A percentile compares a stretch with the other conserved stretches of the same genome.
phyloP scores from a whole-genome alignment of 2,113 vertebrate genomes.

The Oriolus oriolus region DNA sequence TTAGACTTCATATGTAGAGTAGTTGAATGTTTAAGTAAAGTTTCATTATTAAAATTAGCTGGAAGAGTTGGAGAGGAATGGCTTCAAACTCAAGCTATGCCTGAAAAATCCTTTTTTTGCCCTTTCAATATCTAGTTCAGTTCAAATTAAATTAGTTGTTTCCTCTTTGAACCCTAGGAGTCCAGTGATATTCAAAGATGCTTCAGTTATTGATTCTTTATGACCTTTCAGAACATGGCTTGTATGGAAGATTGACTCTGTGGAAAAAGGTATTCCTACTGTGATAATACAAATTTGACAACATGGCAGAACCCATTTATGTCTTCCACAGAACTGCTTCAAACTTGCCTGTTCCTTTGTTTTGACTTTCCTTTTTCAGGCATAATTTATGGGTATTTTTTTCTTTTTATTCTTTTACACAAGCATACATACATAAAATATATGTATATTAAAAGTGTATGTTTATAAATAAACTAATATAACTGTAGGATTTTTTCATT shows the following conservation, averaged over 20 bases:
- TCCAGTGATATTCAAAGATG: neutral
- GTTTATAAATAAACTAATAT: neutral
- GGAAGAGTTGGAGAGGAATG: neutral
- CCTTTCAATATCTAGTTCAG: neutral
- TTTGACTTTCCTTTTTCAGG: neutral
- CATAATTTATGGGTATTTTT: neutral
- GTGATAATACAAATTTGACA: neutral
- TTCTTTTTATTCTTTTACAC: neutral
- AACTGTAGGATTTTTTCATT: neutral
- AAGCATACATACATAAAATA: neutral
- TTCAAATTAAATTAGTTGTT: neutral
- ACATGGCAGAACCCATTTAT: neutral
- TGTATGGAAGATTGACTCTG: neutral
- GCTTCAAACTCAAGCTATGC: neutral
- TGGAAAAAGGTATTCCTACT: neutral
- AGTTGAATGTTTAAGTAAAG: neutral
- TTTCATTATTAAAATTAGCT: neutral
- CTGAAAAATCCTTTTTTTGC: neutral
- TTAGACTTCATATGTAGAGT: neutral
- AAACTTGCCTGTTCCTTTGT: neutral
- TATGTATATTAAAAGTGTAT: neutral
- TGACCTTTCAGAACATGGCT: neutral
- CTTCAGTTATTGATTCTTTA: neutral
- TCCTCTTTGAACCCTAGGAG: neutral
- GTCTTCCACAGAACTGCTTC: neutral